A percentile compares a stretch with the other conserved stretches of the same genome.
phyloP scores from a whole-genome alignment of 2,888 invertebrate genomes.

The Nomada fucata region DNA sequence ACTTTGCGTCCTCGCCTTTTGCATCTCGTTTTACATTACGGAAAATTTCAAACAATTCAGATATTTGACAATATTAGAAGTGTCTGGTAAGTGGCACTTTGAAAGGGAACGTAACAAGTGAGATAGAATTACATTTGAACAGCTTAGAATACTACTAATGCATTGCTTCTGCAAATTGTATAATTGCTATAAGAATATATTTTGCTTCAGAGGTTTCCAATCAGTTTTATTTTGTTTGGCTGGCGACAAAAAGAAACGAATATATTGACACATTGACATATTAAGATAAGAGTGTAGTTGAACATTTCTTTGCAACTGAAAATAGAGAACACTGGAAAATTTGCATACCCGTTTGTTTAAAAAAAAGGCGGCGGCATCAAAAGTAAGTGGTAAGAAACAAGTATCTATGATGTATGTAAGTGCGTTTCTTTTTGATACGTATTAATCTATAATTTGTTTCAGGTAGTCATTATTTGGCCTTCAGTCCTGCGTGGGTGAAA shows the following conservation, averaged over 20 bases:
- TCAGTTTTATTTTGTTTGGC: too few relatives aligned
- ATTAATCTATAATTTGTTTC: constrained; percentile 10
- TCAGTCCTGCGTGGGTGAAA: constrained; percentile 20
- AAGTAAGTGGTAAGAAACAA: too few relatives aligned
- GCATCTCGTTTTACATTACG: background rate
- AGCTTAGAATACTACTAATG: background rate
- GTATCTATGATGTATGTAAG: background rate
- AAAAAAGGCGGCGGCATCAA: too few relatives aligned
- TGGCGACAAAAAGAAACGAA: too few relatives aligned
- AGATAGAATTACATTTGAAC: background rate
- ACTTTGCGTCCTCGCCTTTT: background rate
- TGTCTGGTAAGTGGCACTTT: background rate
- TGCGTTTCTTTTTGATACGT: background rate
- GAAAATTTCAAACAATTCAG: background rate
- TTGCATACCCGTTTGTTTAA: too few relatives aligned
- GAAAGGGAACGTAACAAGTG: background rate
- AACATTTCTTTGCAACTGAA: too few relatives aligned
- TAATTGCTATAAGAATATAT: too few relatives aligned
- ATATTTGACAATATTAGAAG: background rate
- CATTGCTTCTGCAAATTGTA: background rate
- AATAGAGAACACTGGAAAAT: too few relatives aligned
- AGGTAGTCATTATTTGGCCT: constrained; percentile 41
- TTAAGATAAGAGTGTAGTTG: too few relatives aligned
- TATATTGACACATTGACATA: too few relatives aligned
- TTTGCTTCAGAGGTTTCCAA: too few relatives aligned